A percentile compares a stretch with the other conserved stretches of the same genome.
These are phyloP conservation scores for Lacerta viridis DNA, from an alignment of 2,797 vertebrate genomes.

Conservation along the genomic window DNA sequence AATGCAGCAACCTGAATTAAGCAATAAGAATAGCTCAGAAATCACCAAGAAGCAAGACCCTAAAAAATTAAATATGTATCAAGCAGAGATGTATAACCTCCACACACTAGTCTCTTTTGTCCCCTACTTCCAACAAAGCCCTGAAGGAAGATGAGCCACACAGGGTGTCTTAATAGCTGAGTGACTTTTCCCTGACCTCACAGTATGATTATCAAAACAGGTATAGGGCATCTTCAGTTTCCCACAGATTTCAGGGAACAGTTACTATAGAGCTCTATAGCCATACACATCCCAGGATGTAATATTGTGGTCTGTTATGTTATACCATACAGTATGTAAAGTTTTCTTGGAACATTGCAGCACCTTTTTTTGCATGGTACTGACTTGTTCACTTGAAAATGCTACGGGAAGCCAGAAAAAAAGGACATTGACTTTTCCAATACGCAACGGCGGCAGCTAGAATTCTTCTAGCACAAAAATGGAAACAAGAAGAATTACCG, in stretches of 20 bases:
- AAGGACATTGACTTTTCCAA: no score
- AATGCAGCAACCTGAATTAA: conserved; percentile 14
- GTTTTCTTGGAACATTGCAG: conserved; percentile 58
- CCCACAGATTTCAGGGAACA: conserved; percentile 55
- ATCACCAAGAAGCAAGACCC: neutral
- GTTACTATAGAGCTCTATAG: conserved; percentile 9
- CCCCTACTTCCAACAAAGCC: neutral
- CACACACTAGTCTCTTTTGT: neutral
- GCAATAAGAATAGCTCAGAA: conserved; percentile 33
- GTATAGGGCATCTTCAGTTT: conserved; percentile 14
- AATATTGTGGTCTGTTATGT: conserved; percentile 23
- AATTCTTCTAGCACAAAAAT: no score
- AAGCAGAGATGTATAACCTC: conserved; percentile 27
- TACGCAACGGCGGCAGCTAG: no score
- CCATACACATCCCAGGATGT: conserved; percentile 38
- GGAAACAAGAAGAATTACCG: no score
- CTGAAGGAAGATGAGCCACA: conserved; percentile 23
- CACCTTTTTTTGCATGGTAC: conserved; percentile 64
- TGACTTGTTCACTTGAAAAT: conserved; percentile 45
- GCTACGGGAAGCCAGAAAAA: neutral
- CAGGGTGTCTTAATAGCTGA: conserved; percentile 9
- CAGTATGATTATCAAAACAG: conserved; percentile 50
- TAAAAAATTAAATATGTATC: conserved; percentile 48
- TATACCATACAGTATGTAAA: conserved; percentile 47
- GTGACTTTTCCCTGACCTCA: conserved; percentile 36